Base-by-base conservation (phyloP, 2,797 vertebrate genomes). In the Siniperca scherzeri region DNA sequence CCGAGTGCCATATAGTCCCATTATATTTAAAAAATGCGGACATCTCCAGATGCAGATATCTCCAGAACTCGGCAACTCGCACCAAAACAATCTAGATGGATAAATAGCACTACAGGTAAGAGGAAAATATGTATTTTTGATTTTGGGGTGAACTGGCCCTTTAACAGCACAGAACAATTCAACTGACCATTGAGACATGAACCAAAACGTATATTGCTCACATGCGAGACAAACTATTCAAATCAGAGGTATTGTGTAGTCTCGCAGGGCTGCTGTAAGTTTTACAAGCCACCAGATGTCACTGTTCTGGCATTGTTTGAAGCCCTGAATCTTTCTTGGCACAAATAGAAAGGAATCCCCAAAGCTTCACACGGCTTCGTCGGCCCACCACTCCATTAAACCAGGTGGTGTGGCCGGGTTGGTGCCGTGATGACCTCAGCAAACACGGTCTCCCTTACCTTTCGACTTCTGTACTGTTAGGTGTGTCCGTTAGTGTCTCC, bases 401-500 rank as follows among this genome's bases (percentile, higher is more conserved):
- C 30, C 30, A 27, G 27, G 27, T 27, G 27, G 27, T 22, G 22
- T 11, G 9, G 2, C 17, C 19, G 21, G 7, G 19, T 21, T 22
- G 60, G 21, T 42, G 36, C 10, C 2, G 2, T 21, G 52, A 55
- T 0, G 1, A 36, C 36, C 9, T 36, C 2, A 14, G 48, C 9
- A 25, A 22, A 36, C 30, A 0, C 21, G 5, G 33, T 5, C 19
- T 17, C 44, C 42, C 70, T 69, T 33, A 93, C 87, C 90, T 86
- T 40, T 83, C 17, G 0, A 87, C 74, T 44, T 92, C 89, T 75
- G 82, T 76, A 3, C 30, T 17, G 9, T 74, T 67, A 59, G 0
- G 69, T 0, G 3, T 72, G 70, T 52, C 66, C 57, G 0, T 78
- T 30, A 1, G 78, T 6, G 0, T 89, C 82, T 48, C 83, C 80